These are phyloP conservation scores for Cryptoblepharus egeriae DNA, from an alignment of 2,797 vertebrate genomes.

Conservation along the genomic window DNA sequence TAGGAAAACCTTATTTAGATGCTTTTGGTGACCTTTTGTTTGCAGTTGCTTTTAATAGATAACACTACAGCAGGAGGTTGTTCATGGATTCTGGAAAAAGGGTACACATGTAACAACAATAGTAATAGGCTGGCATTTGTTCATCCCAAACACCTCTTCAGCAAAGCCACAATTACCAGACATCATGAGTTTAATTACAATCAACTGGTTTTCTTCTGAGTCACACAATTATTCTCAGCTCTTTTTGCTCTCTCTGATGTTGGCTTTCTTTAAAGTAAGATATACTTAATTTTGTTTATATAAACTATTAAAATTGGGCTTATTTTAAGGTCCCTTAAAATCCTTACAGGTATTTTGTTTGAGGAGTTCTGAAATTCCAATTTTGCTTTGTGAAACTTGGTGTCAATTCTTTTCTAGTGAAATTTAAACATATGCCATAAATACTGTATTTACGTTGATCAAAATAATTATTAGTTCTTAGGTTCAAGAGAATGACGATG, in stretches of 20 bases:
- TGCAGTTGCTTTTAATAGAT: conserved; percentile 6
- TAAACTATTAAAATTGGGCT: not conserved
- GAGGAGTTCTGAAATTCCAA: not conserved
- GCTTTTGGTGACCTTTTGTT: not conserved
- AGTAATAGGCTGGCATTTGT: conserved; percentile 26
- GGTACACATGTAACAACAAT: not conserved
- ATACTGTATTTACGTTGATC: too few relatives aligned
- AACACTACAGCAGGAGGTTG: not conserved
- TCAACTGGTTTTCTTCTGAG: conserved; percentile 15
- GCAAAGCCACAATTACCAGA: conserved; percentile 5
- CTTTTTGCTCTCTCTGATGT: not conserved
- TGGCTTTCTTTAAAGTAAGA: not conserved
- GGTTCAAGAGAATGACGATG: not conserved
- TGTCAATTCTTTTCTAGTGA: not conserved
- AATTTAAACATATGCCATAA: not conserved
- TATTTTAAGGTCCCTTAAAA: not conserved
- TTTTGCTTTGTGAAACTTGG: not conserved
- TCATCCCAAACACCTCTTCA: conserved; percentile 18
- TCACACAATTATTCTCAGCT: not conserved
- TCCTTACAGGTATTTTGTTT: not conserved
- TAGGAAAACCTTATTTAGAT: not conserved
- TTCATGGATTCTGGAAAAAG: not conserved
- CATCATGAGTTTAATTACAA: conserved; percentile 9
- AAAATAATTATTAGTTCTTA: not conserved
- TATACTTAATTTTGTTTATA: not conserved